Evolutionary conservation across 2,888 invertebrate species (phyloP).

Genomic region (Melieria crassipennis): DNA sequence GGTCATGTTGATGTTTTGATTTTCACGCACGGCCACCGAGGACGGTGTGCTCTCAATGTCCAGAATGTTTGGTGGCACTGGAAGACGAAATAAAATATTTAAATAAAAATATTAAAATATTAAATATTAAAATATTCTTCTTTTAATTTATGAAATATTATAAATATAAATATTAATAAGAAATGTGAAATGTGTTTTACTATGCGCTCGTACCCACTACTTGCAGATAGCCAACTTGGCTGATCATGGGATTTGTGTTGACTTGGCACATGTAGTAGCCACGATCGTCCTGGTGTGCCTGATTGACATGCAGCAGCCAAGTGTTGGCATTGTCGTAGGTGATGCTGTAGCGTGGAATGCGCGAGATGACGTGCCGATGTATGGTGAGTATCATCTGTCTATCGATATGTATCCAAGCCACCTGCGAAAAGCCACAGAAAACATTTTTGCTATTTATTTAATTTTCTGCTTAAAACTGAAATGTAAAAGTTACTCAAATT

Average conservation of each 20-base stretch:
- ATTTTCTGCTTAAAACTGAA: not conserved
- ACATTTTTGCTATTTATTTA: not conserved
- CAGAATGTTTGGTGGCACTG: constrained; percentile 93
- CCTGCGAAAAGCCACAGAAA: constrained; percentile 68
- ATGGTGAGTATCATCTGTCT: constrained; percentile 93
- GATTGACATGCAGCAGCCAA: constrained; percentile 89
- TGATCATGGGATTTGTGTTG: constrained; percentile 95
- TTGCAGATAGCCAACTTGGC: constrained; percentile 91
- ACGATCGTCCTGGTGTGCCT: constrained; percentile 90
- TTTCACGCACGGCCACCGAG: constrained; percentile 90
- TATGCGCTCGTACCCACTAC: constrained; percentile 80
- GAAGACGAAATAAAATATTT: constrained; percentile 1
- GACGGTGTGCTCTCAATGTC: constrained; percentile 92
- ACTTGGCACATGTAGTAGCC: constrained; percentile 75
- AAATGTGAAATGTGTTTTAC: not conserved
- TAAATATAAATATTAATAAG: not conserved
- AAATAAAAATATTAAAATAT: not conserved
- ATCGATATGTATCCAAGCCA: constrained; percentile 95
- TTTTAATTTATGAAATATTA: no score
- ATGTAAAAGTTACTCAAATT: not conserved
- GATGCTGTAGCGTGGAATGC: constrained; percentile 90
- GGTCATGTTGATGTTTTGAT: constrained; percentile 91
- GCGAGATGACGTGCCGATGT: constrained; percentile 89
- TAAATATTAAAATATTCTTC: not conserved
- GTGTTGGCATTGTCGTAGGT: constrained; percentile 92